Evolutionary conservation across 1,140 invertebrate genomes (phyloP), one percentile per base, ranked within the genome.

Genomic region (Macrostomum lignano): DNA sequence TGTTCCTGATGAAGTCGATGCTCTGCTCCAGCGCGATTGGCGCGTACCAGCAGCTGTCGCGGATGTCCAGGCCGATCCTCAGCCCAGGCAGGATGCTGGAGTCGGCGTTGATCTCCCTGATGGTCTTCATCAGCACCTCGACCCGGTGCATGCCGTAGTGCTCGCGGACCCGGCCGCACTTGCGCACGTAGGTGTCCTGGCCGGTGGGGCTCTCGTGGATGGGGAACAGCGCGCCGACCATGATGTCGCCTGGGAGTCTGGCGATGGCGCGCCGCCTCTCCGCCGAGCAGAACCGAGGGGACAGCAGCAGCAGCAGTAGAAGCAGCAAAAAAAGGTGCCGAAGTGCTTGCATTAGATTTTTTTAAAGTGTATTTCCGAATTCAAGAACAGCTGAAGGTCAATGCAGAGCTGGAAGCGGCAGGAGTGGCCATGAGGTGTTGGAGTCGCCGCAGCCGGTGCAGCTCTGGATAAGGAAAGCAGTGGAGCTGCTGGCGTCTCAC

Each of bases 1-100:
- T 64, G 45, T 72, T 68, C 21, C 69, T 56, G 26, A 73, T 70
- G 39, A 73, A 66, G 47, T 72, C 69, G 33, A 73, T 68, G 41
- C 65, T 70, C 49, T 74, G 70, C 48, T 73, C 72, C 23, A 75
- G 58, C n/a, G 73, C 71, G 7, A 73, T 69, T 2, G 71, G 67
- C 1, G 70, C 65, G 40, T 70, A 71, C 73, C 73, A 76, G 48
- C 26, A 28, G 17, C 3, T 28, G 26, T 28, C 26, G 4, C 26
- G 26, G 17, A 28, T 28, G 9, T 28, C 26, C 4, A 28, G 14
- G 4, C 26, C 26, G 14, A 28, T 15, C 9, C 3, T 28, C 9
- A 28, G 3, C 14, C 3, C 9, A 5, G 26, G 26, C 9, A 28
- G 17, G 9, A 28, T 28, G 4, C 17, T 9, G 14, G 3, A 3